Evolutionary conservation across 1,140 invertebrate genomes (phyloP), one percentile per base, ranked within the genome.

Genomic region (Aphelenchoides besseyi): DNA sequence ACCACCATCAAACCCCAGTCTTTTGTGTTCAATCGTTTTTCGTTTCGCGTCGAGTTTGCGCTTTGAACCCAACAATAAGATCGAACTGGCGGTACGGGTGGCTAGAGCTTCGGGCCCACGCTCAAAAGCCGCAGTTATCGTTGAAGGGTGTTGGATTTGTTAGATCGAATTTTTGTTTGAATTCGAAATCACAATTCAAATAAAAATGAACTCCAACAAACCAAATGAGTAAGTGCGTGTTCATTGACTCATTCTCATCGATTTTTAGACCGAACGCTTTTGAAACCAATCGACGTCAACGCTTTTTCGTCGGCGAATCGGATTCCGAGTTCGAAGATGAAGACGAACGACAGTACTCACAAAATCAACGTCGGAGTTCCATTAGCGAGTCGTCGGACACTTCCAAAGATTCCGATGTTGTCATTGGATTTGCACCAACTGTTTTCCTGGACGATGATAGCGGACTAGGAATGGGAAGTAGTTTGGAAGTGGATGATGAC

Each of bases 21-120:
- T 48, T n/a, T n/a, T 48, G 41, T 48, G 41, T 48, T 48, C 41
- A 48, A 48, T 48, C 41, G 41, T 48, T 23, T 23, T 48, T 48
- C 41, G 41, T 23, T 48, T 48, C 41, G n/a, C n/a, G n/a, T n/a
- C n/a, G n/a, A n/a, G n/a, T n/a, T n/a, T n/a, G n/a, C n/a, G n/a
- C n/a, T n/a, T 48, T 48, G 41, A 48, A 48, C 41, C n/a, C 41
- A 48, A 16, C 41, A 12, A 12, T 23, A 48, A 48, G 12, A 48
- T 48, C 41, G 41, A 12, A 48, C 41, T 48, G 41, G 41, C 41
- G 41, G 12, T 48, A 48, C 41, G 41, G 41, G 41, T 48, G 41
- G 12, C 41, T n/a, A 23, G 12, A 12, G 41, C 41, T 48, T 48
- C 41, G 41, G 23, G 41, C 41, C n/a, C 41, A 48, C 12, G 41